These are phyloP conservation scores for Bombus turneri DNA, from an alignment of 1,140 invertebrate genomes.

Conservation along the genomic window DNA sequence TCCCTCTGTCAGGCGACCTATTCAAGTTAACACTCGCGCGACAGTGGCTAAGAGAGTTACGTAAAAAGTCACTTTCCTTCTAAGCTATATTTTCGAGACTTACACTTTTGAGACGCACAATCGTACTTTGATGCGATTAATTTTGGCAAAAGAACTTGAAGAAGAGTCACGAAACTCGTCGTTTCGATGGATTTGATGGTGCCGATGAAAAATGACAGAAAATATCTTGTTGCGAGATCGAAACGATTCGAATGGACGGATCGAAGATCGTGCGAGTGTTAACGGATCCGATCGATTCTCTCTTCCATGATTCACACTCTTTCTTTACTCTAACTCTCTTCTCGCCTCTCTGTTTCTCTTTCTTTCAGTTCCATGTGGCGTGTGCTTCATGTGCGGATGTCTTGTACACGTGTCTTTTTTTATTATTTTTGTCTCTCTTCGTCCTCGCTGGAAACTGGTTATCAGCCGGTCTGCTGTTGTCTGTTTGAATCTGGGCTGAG, in stretches of 20 bases:
- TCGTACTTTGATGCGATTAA: too few relatives aligned
- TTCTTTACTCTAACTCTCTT: slow-evolving; percentile 28
- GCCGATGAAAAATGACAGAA: accelerated
- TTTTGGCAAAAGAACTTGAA: too few relatives aligned
- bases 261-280: slow-evolving; percentile 1
- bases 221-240: too few relatives aligned
- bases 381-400: slow-evolving; percentile 68
- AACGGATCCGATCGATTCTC: neutral
- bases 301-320: slow-evolving; percentile 10
- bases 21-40: neutral
- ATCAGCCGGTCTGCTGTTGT: slow-evolving; percentile 53
- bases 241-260: too few relatives aligned
- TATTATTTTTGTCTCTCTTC: slow-evolving; percentile 18
- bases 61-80: too few relatives aligned
- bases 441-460: slow-evolving; percentile 56
- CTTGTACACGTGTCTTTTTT: slow-evolving; percentile 40
- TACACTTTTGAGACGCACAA: too few relatives aligned
- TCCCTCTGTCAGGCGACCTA: too few relatives aligned
- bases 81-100: too few relatives aligned
- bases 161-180: too few relatives aligned
- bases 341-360: slow-evolving; percentile 56
- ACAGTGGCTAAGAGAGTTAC: neutral
- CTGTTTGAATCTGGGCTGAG: slow-evolving; percentile 55
- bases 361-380: slow-evolving; percentile 58
- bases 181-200: too few relatives aligned